phyloP scores from a whole-genome alignment of 2,888 invertebrate species.

The Penaeus monodon region DNA sequence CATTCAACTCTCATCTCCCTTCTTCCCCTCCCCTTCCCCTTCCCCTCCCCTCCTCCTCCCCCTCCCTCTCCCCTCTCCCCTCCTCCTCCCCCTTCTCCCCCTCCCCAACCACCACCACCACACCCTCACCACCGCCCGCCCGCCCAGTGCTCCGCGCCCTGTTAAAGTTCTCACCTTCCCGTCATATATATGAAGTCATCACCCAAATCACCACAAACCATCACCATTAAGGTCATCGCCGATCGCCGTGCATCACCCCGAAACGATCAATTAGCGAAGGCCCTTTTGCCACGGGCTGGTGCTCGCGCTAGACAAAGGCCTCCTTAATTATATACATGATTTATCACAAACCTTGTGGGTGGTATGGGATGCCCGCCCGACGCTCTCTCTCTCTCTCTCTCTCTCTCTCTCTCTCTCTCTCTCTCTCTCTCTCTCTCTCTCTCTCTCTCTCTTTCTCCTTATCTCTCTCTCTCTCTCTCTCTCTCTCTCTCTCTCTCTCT shows the following conservation, averaged over 20 bases:
- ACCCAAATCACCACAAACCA: constrained; percentile 39
- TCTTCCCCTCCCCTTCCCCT: background rate
- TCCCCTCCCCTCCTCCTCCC: background rate
- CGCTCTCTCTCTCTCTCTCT: background rate
- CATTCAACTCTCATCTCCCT: no score
- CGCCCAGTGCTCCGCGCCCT: no score
- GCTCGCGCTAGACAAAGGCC: constrained; percentile 40
- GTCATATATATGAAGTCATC: constrained; percentile 45
- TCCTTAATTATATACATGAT: constrained; percentile 39
- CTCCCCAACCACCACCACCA: background rate
- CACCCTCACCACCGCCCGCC: background rate
- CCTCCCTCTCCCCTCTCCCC: background rate
- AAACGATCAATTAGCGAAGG: constrained; percentile 33
- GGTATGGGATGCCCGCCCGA: constrained; percentile 11
- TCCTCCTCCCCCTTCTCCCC: background rate
- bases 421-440: background rate
- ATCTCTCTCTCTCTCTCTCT: background rate
- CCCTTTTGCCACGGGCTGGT: constrained; percentile 16
- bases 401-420: background rate
- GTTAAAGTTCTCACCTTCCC: background rate
- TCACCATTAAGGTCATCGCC: constrained; percentile 42
- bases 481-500: background rate
- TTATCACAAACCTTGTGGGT: constrained; percentile 47
- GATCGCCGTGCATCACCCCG: constrained; percentile 25
- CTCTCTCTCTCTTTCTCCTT: background rate